Base-by-base conservation (phyloP, 2,888 invertebrate genomes). In the Polietes domitor region DNA sequence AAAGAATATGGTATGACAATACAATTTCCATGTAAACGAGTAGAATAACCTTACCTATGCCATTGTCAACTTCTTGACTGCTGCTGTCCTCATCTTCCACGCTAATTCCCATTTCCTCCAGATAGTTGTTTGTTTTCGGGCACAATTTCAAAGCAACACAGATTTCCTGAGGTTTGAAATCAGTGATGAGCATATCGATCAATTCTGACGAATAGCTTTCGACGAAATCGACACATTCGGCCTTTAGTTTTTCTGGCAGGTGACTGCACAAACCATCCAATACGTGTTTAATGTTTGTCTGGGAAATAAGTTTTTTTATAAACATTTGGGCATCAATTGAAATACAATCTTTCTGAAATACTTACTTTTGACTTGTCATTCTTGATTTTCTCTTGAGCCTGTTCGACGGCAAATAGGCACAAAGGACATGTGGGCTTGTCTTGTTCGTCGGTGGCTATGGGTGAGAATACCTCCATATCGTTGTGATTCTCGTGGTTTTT, bases 61-160 rank as follows among this genome's bases (percentile, higher is more conserved):
- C 80, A 43, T 89, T 21, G 19, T 68, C 87, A 43, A n/a, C 15
- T 4, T 80, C 82, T 50, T 86, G 87, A 55, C 82, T 43, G 53
- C 82, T 43, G 65, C 79, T 78, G 55, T 83, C 84, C 7, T 76
- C 77, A 9, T 81, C 78, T 53, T 85, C 83, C 12, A 88, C 77
- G 21, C 85, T 87, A 50, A 91, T 88, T 10, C 88, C 88, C 86
- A 90, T 74, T 74, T 91, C 90, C 0, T 86, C 85, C 58, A 92
- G 85, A 92, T 89, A 32, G 90, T 94, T 89, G 89, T 92, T 88
- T 71, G 93, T 89, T 87, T 94, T 93, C 61, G 94, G 92, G 90
- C 97, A 98, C 12, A 97, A 92, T 88, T 96, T 95, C 79, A 97
- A 92, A 87, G 94, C 95, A 0, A 94, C 94, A 89, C 98, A 98